Base-by-base conservation (phyloP, 2,113 vertebrate species). In the Periophthalmodon schlosseri region DNA sequence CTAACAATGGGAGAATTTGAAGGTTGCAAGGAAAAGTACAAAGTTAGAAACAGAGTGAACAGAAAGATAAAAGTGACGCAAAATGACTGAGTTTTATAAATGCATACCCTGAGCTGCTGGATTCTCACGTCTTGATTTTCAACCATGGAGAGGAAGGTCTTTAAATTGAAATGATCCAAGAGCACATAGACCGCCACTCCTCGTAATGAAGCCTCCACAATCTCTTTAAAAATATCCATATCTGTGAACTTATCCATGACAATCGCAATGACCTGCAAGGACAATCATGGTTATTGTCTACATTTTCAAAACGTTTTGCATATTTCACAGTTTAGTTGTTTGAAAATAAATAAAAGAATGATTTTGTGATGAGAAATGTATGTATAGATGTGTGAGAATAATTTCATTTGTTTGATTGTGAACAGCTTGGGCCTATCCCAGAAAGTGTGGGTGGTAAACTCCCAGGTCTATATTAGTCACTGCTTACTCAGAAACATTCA, bases 211-310 rank as follows among this genome's bases (percentile, higher is more conserved):
- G 96, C 96, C 11, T 99, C 96, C 2, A 98, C 94, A 1, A 93
- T 89, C 91, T 99, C 98, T 93, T 94, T 96, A 86, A 99, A 97
- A 85, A 99, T 95, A 86, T 99, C 97, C 47, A 98, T 94, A 77
- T 99, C 98, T 54, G 97, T 98, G 89, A 99, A 99, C 52, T 92
- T 85, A 75, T 99, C 96, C 98, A 99, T 99, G 72, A 95, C 96
- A 34, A 99, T 94, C 34, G 95, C 97, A 89, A 99, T 91, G 72
- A 97, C 96, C 98, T 99, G 90, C 65, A 57, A 87, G 73, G 66
- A 91, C 83, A n/a, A n/a, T n/a, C n/a, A n/a, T n/a, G n/a, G n/a
- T n/a, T n/a, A n/a, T n/a, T n/a, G n/a, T n/a, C n/a, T n/a, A 73
- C 18, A 44, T 5, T 52, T 20, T 52, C 5, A 5, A 50, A 50